Base-by-base conservation (phyloP, 2,888 invertebrate species). In the Pristionchus entomophagus region DNA sequence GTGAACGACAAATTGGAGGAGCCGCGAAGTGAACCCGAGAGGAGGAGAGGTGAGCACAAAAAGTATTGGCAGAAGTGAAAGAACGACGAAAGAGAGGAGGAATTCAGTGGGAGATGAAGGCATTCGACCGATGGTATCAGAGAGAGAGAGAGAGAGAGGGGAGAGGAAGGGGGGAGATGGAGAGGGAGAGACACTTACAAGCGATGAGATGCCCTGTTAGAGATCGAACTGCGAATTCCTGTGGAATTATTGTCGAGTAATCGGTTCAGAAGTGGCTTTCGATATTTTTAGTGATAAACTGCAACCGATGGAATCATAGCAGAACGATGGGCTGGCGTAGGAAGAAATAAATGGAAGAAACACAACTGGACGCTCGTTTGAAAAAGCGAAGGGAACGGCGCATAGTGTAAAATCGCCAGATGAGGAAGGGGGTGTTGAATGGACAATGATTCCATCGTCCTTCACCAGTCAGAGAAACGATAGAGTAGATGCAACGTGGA, bases 61-160 rank as follows among this genome's bases (percentile, higher is more conserved):
- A 73, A 26, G n/a, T 45, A 41, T 41, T 29, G 65, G 32, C 32
- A 65, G 8, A 22, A 22, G 19, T 8, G 32, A 65, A 17, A 65
- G 65, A 65, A 65, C 65, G 65, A 65, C n/a, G n/a, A n/a, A n/a
- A 45, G 8, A 14, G 45, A 45, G 6, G 65, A 19, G n/a, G 19
- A 35, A 65, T 65, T 65, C 35, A 45, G 38, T 32, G 26, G 12
- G 41, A 45, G 73, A 45, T 26, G 41, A 19, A 45, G 26, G 73
- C 73, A 73, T 73, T 45, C 45, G 41, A 73, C 73, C 73, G 73
- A 73, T 26, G 45, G 26, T 45, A 45, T 45, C 45, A 41, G 26
- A n/a, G n/a, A 73, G 32, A 73, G 26, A 19, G 41, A 45, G 65
- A 45, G 73, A 45, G 65, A 73, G 65, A 26, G 65, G 35, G 73